These are phyloP conservation scores for Balearica regulorum DNA, from an alignment of 2,797 vertebrate genomes.

Conservation along the genomic window DNA sequence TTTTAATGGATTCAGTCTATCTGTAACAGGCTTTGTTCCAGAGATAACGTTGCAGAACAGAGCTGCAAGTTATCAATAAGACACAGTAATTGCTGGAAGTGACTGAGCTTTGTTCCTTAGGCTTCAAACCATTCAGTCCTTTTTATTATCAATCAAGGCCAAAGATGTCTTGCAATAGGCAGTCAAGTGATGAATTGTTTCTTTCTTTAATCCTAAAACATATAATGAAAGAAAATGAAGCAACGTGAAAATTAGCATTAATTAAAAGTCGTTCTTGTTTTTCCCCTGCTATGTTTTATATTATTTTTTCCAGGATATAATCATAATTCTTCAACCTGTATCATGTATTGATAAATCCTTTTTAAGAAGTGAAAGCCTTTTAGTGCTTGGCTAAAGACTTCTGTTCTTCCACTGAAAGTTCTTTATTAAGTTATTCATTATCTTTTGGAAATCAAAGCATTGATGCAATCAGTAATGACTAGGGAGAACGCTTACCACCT, in stretches of 20 bases:
- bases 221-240: conserved; percentile 61
- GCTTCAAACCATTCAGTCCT: conserved; percentile 57
- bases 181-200: conserved; percentile 63
- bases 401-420: too few species aligned
- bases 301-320: too few species aligned
- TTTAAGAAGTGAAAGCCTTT: too few species aligned
- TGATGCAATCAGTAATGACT: too few species aligned
- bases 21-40: conserved; percentile 80
- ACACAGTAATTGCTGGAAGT: conserved; percentile 76
- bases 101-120: conserved; percentile 69
- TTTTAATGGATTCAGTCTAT: not conserved
- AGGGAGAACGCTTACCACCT: too few species aligned
- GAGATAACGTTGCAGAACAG: conserved; percentile 74
- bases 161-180: conserved; percentile 60
- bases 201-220: conserved; percentile 60
- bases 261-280: not conserved
- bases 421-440: too few species aligned
- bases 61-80: conserved; percentile 81
- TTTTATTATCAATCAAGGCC: conserved; percentile 67
- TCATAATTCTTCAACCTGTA: too few species aligned
- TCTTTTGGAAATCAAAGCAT: too few species aligned
- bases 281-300: too few species aligned
- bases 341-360: too few species aligned
- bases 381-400: too few species aligned
- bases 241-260: conserved; percentile 51